Evolutionary conservation across 1,140 invertebrate species (phyloP), one percentile per base, ranked within the genome.

Genomic region (Nephila pilipes): DNA sequence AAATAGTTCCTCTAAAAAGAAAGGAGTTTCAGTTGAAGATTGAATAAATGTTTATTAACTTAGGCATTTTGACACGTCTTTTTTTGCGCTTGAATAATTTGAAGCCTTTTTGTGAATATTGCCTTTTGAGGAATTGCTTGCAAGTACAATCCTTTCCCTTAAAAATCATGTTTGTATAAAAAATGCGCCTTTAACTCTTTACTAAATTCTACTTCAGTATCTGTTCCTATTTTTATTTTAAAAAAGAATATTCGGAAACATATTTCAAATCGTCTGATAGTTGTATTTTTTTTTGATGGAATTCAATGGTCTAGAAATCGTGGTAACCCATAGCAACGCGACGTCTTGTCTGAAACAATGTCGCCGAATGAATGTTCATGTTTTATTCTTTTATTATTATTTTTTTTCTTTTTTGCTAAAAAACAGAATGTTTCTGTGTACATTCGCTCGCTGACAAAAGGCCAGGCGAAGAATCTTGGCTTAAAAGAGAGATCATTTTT

Each of bases 331-430:
- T 89, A 57, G 87, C 69, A 89, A 89, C 87, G 65, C 60, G 87
- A 89, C 87, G 87, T 89, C 69, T 89, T 65, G 87, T 75, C 87
- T 89, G 87, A 89, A 89, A 89, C 87, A 89, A 89, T 89, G 87
- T 89, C 87, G 85, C 85, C 85, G 36, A 87, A 87, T 65, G 60
- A 58, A 87, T 65, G 60, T 54, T 65, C 36, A 54, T 22, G 36
- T 79, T 89, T 89, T 89, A 32, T 79, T 80, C 36, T 25, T 79
- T 79, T 46, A 10, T 46, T 46, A 46, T 46, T 46, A 46, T 46
- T 46, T 46, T 46, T 46, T 46, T 79, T 89, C 12, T 38, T 36
- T 38, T 58, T 65, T 14, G 8, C 3, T 2, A 65, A n/a, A 57
- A 79, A 79, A 75, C 22, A 69, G 22, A 87, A 87, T 60, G 20